Evolutionary conservation across 2,888 invertebrate species (phyloP).

Genomic region (Erannis defoliaria): DNA sequence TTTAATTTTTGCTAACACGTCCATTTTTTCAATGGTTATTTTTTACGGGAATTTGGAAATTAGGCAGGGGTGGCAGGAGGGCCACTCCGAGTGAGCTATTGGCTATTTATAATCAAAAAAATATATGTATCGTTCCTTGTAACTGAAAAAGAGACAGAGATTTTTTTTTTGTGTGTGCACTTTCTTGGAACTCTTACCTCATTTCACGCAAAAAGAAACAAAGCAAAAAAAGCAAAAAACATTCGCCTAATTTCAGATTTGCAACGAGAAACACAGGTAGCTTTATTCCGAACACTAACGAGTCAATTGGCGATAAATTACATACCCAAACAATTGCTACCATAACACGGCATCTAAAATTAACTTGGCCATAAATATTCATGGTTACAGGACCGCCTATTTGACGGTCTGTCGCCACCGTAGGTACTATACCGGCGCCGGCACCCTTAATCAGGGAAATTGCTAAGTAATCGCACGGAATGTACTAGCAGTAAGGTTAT

Average conservation of each 20-base stretch:
- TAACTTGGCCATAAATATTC: constrained; percentile 75
- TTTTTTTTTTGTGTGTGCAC: too few species aligned
- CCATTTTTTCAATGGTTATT: neutral
- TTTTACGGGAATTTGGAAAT: neutral
- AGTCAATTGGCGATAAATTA: constrained; percentile 45
- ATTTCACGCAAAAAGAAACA: too few species aligned
- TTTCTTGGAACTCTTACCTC: too few species aligned
- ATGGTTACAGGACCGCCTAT: constrained; percentile 73
- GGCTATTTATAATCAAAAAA: too few species aligned
- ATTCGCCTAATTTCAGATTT: neutral
- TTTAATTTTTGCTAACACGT: constrained; percentile 12
- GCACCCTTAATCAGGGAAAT: constrained; percentile 77
- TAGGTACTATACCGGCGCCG: constrained; percentile 60
- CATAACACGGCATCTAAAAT: constrained; percentile 62
- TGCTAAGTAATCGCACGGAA: constrained; percentile 65
- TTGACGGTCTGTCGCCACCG: constrained; percentile 75
- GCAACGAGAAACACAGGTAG: neutral
- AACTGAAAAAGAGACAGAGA: too few species aligned
- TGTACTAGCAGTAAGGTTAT: constrained; percentile 1
- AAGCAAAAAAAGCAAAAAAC: neutral
- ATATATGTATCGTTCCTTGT: too few species aligned
- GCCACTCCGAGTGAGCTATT: too few species aligned
- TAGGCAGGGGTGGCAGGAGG: too few species aligned
- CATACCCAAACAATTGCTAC: constrained; percentile 45
- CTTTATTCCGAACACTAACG: constrained; percentile 27